Evolutionary conservation across 1,140 invertebrate genomes (phyloP).

Genomic region (Pseudomyrmex pallidus): DNA sequence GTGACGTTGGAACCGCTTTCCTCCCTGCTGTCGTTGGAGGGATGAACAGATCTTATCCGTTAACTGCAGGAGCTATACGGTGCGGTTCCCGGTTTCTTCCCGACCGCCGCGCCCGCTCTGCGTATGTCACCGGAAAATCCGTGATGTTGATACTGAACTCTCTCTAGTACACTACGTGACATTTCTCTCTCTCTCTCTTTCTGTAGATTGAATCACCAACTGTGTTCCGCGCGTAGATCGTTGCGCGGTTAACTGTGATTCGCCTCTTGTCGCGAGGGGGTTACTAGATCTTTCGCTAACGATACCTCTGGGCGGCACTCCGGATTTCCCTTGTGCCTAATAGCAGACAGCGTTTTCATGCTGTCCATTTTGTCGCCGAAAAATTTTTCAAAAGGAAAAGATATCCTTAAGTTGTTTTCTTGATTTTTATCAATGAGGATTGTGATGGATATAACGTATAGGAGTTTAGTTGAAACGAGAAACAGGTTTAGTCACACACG

Average conservation of each 20-base stretch:
- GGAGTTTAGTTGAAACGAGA: too few relatives aligned
- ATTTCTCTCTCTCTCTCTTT: conserved; percentile 1
- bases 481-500: background rate
- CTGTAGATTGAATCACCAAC: conserved; percentile 59
- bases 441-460: background rate
- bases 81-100: conserved; percentile 33
- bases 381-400: background rate
- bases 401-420: background rate
- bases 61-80: conserved; percentile 62
- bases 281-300: background rate
- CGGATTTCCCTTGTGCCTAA: background rate
- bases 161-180: conserved; percentile 10
- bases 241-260: conserved; percentile 43
- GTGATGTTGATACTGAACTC: conserved; percentile 58
- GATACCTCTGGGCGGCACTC: background rate
- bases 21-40: conserved; percentile 39
- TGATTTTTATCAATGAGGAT: background rate
- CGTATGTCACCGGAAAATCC: conserved; percentile 66
- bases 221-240: background rate
- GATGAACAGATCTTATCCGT: conserved; percentile 76
- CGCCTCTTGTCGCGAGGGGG: conserved; percentile 2
- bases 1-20: conserved; percentile 75
- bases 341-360: background rate
- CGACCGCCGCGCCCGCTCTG: background rate
- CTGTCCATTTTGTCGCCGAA: too few relatives aligned